phyloP scores from a whole-genome alignment of 2,888 invertebrate species.

The Dasypolia templi region DNA sequence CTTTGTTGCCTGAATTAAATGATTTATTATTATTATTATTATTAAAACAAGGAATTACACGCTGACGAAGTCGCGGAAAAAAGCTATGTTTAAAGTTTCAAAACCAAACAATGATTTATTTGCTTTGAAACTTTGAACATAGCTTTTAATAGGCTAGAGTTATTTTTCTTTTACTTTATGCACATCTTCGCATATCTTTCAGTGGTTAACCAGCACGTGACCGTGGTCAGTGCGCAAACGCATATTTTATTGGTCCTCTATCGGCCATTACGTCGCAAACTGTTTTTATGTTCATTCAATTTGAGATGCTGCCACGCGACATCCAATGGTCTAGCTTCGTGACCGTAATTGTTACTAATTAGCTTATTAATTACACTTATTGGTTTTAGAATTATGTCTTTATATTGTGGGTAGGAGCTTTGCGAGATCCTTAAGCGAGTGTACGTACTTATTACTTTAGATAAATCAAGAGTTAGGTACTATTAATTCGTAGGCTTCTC shows the following conservation, averaged over 20 bases:
- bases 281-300: constrained; percentile 75
- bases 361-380: constrained; percentile 53
- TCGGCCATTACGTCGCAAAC: constrained; percentile 78
- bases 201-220: constrained; percentile 27
- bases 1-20: too few species aligned
- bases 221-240: constrained; percentile 74
- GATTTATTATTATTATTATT: too few species aligned
- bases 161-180: neutral
- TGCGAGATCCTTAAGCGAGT: neutral
- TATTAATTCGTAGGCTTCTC: neutral
- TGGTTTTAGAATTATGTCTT: constrained; percentile 40
- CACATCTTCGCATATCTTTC: constrained; percentile 53
- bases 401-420: constrained; percentile 11
- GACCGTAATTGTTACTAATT: constrained; percentile 59
- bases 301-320: constrained; percentile 67
- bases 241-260: constrained; percentile 79
- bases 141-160: too few species aligned
- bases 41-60: too few species aligned
- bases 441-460: neutral
- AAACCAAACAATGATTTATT: too few species aligned
- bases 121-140: too few species aligned
- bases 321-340: constrained; percentile 54
- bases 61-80: too few species aligned
- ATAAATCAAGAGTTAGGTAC: neutral
- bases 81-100: too few species aligned